Base-by-base conservation (phyloP, 2,113 vertebrate genomes). In the Leucoraja erinaceus region DNA sequence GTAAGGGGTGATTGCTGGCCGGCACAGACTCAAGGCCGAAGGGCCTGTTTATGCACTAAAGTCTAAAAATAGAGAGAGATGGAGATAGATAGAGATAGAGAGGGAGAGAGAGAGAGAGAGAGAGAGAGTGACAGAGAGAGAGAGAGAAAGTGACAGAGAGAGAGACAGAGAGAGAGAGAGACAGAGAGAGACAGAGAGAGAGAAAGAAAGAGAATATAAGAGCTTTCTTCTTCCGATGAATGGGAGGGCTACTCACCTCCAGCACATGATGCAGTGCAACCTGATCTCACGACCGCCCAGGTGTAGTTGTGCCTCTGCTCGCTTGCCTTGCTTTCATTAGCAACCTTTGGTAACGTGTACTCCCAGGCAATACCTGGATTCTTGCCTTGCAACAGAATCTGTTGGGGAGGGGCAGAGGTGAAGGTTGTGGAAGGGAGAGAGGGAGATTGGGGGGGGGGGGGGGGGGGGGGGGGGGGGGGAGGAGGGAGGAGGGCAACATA, bases 311-410 rank as follows among this genome's bases (percentile, higher is more conserved):
- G 96, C 72, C 96, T 97, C 93, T 94, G 97, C 54, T 96, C 94
- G 0, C 95, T 94, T 0, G 94, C 94, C 93, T 95, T 96, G 59
- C 95, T 96, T 93, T 95, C 96, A 20, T 74, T 95, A 81, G 4
- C 63, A 90, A 22, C 93, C 94, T 96, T 97, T 70, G 98, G 97
- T 94, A 99, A 95, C 0, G 98, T 97, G 56, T 99, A 99, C 95
- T 98, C 97, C 99, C 99, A 99, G 56, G 96, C 90, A 93, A 99
- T 97, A 0, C 98, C 98, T 0, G 97, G 98, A 94, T 99, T 99
- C 95, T 97, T 98, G 93, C 98, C 99, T 96, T 99, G 98, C 93
- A 98, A 96, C 25, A 99, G 96, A 93, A 99, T 96, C 99, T 99
- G 93, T 18, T 31, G 28, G 83, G 12, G n/a, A 12, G 0, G 25